Percentiles rank a stretch among this genome's conserved stretches.
phyloP scores from a whole-genome alignment of 2,888 invertebrate genomes.

The Syrphus vitripennis region DNA sequence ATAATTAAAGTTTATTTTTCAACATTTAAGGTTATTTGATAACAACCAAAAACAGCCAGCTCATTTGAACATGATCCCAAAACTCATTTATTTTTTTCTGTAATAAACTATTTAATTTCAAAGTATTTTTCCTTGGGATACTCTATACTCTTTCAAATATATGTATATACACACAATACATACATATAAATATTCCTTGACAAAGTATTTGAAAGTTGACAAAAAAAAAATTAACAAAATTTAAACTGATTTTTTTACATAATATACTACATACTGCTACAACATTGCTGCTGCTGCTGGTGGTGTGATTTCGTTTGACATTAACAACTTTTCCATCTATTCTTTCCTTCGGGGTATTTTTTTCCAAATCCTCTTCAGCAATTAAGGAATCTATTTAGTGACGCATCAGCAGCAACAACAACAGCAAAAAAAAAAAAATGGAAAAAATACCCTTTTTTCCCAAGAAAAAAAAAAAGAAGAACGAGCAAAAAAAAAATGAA shows the following conservation, averaged over 20 bases:
- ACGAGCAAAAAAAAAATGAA: conserved; percentile 5
- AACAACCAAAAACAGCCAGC: background rate
- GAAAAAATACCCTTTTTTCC: conserved; percentile 37
- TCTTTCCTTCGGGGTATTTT: conserved; percentile 27
- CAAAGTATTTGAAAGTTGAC: background rate
- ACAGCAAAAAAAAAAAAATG: background rate
- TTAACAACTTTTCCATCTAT: conserved; percentile 35
- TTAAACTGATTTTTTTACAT: conserved; percentile 12
- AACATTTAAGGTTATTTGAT: background rate
- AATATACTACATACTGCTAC: background rate
- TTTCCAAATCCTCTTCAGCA: conserved; percentile 64
- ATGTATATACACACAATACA: background rate
- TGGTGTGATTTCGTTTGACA: conserved; percentile 42
- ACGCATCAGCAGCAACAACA: conserved; percentile 46
- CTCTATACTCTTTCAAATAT: background rate
- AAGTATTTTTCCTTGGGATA: background rate
- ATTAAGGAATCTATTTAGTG: conserved; percentile 70
- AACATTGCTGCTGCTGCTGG: background rate
- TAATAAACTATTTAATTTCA: background rate
- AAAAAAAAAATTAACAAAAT: conserved; percentile 3
- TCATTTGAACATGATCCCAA: background rate
- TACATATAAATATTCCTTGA: background rate
- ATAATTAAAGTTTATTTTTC: background rate
- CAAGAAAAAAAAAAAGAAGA: background rate
- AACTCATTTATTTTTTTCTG: background rate